Evolutionary conservation across 2,797 vertebrate species (phyloP), one percentile per base, ranked within the genome.

Genomic region (Characodon lateralis): DNA sequence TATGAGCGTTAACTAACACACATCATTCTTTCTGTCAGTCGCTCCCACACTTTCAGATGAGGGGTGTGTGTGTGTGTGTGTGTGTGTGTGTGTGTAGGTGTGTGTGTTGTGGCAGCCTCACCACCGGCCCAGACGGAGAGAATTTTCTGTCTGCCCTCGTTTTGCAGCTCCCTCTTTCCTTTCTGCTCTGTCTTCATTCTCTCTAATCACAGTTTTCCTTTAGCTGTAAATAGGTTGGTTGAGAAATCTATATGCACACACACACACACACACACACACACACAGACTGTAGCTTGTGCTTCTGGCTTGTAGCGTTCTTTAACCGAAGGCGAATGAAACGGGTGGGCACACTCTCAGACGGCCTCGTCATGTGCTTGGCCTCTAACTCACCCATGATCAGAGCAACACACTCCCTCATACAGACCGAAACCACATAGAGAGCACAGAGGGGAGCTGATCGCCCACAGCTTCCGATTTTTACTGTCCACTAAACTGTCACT

Each of bases 171-270:
- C 72, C 75, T 85, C 73, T 83, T 48, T 85, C 73, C 83, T 65
- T 80, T 84, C 79, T 20, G 13, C 87, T 78, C 80, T 77, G 82
- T 86, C 89, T 88, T 79, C 78, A 86, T 89, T 91, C 88, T 94
- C 93, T 93, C 85, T 94, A 93, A 94, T 94, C 92, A 93, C 92
- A 92, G 91, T 94, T 94, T 93, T 93, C 87, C 92, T 92, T 90
- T 84, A 86, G 79, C 93, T 92, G 93, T 91, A 94, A 94, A 94
- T 94, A 92, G 87, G 88, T 80, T 76, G 89, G 89, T 92, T 91
- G 91, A 88, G 91, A 94, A 92, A 92, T 91, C 74, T 88, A 89
- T 85, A 89, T 81, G 72, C 71, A 56, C 81, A 79, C 77, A 74
- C 74, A 78, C 61, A 63, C 71, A 80, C 43, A 78, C 74, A 80